Evolutionary conservation across 2,888 invertebrate species (phyloP).

Genomic region (Helleia helle): DNA sequence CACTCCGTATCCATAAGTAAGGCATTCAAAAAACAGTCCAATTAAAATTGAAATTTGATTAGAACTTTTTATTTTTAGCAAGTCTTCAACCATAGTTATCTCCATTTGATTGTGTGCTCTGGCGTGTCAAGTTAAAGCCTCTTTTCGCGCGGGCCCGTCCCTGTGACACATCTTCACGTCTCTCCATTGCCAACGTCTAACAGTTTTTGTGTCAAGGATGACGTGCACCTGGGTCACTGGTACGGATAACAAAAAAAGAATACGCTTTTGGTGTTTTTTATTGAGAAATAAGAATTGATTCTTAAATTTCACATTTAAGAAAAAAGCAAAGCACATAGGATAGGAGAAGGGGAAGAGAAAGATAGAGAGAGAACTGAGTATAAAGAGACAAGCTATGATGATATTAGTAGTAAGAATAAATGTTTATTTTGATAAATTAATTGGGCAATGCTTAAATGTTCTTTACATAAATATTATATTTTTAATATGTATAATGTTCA

Average conservation of each 20-base stretch:
- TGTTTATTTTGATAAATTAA: too few relatives aligned
- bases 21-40: slow-evolving; percentile 7
- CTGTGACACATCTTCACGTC: slow-evolving; percentile 13
- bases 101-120: background rate
- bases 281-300: too few relatives aligned
- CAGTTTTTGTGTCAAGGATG: slow-evolving; percentile 24
- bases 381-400: too few relatives aligned
- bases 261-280: too few relatives aligned
- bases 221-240: slow-evolving; percentile 19
- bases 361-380: too few relatives aligned
- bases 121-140: background rate
- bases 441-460: too few relatives aligned
- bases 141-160: background rate
- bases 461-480: too few relatives aligned
- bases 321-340: too few relatives aligned
- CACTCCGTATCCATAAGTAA: background rate
- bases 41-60: slow-evolving; percentile 9
- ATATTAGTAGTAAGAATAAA: too few relatives aligned
- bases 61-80: slow-evolving; percentile 10
- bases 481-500: too few relatives aligned
- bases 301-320: too few relatives aligned
- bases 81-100: background rate
- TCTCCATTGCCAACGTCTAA: slow-evolving; percentile 20
- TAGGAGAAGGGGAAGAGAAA: too few relatives aligned
- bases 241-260: slow-evolving; percentile 14